A percentile compares a stretch with the other conserved stretches of the same genome.
Evolutionary conservation across 2,888 invertebrate genomes (phyloP).

Genomic region (Scaptomyza reducta): DNA sequence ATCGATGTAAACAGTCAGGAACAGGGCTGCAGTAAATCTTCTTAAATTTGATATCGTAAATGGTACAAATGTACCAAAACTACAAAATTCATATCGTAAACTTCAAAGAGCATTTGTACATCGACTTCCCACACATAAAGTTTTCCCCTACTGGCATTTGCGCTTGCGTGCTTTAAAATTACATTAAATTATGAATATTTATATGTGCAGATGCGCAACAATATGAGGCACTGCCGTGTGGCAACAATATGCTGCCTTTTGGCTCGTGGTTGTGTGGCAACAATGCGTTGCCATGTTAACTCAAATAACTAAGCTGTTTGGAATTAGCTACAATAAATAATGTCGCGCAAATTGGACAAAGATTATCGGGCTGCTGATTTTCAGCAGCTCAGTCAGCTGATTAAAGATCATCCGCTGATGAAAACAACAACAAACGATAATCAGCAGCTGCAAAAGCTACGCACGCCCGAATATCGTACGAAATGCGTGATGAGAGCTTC

Average conservation of each 20-base stretch:
- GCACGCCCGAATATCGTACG: constrained; percentile 64
- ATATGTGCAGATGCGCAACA: constrained; percentile 59
- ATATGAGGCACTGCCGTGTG: constrained; percentile 37
- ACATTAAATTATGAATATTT: constrained; percentile 59
- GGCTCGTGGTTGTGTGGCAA: constrained; percentile 59
- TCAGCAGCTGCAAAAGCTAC: constrained; percentile 50
- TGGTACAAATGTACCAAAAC: not conserved
- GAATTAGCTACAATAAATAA: constrained; percentile 6
- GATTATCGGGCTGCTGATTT: constrained; percentile 68
- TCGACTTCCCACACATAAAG: constrained; percentile 8
- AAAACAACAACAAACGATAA: constrained; percentile 17
- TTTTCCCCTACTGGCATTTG: constrained; percentile 27
- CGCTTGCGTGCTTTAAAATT: constrained; percentile 60
- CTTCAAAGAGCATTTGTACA: constrained; percentile 9
- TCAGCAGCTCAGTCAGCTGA: constrained; percentile 57
- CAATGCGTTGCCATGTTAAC: constrained; percentile 62
- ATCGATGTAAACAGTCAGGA: not conserved
- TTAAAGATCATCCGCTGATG: constrained; percentile 66
- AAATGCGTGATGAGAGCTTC: constrained; percentile 74
- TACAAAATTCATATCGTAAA: not conserved
- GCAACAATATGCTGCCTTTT: constrained; percentile 23
- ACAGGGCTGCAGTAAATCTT: not conserved
- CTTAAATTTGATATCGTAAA: not conserved
- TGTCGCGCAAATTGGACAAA: constrained; percentile 49
- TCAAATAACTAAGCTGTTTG: constrained; percentile 10